Base-by-base conservation (phyloP, 2,113 vertebrate species). In the Dipodomys merriami region DNA sequence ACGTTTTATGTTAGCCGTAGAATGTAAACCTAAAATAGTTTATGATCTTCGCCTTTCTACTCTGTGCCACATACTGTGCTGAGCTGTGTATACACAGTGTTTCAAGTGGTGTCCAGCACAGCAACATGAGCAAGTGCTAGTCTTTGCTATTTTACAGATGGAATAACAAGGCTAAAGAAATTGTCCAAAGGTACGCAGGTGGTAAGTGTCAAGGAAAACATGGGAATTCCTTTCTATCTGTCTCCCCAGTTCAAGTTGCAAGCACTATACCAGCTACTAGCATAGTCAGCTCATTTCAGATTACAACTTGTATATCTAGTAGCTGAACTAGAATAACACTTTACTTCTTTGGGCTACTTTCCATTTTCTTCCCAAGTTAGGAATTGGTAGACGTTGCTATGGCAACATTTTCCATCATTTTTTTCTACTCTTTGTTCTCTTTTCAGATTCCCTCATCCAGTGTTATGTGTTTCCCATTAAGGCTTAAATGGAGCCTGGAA, bases 361-460 rank as follows among this genome's bases (percentile, higher is more conserved):
- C 69, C 67, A 44, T 30, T 78, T 90, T 84, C 91, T 91, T 68
- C 35, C 69, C 46, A 81, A 73, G 10, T 83, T 81, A 62, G n/a
- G 35, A 74, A 57, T n/a, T 46, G 5, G 16, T 76, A 18, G 7
- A 67, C 27, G 46, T 76, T 94, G n/a, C 68, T 60, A 84, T 33
- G 8, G 53, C 67, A 91, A 87, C n/a, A 30, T 27, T 39, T 16
- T 15, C 35, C 27, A 69, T 35, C 11, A 15, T 25, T 92, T 89
- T 87, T 89, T 87, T 44, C 62, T 53, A 78, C 9, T 46, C 53
- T 80, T n/a, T 18, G 15, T 16, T 90, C 30, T 16, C 82, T 46
- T 90, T 78, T 53, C 19, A 6, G 8, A 57, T 33, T 49, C 46
- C 8, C 15, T 73, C 53, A 53, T 35, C 7, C 29, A 39, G 6